These are phyloP conservation scores for Athene cunicularia DNA, from an alignment of 2,113 vertebrate species.

Conservation along the genomic window DNA sequence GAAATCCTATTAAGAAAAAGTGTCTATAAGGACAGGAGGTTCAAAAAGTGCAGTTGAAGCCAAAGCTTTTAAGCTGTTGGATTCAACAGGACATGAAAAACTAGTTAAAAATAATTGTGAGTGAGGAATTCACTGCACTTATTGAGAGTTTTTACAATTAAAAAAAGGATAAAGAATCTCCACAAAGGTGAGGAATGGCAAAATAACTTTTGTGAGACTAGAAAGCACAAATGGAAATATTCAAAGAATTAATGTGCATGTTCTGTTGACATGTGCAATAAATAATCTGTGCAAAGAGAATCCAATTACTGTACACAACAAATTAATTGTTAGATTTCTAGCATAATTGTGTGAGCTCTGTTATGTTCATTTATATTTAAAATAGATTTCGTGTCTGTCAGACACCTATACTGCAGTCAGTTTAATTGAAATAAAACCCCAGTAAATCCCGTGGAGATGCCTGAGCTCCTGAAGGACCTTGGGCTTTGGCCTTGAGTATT, in stretches of 20 bases:
- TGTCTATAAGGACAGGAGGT: not conserved
- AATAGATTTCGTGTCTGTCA: not conserved
- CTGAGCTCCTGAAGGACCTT: not conserved
- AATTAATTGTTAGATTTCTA: not conserved
- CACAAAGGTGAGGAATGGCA: not conserved
- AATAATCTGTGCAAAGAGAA: not conserved
- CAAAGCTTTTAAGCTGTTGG: slow-evolving; percentile 7
- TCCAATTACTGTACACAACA: not conserved
- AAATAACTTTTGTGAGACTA: not conserved
- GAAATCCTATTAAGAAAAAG: slow-evolving; percentile 16
- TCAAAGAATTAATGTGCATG: not conserved
- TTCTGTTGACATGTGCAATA: not conserved
- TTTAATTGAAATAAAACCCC: not conserved
- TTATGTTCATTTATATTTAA: not conserved
- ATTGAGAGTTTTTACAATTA: not conserved
- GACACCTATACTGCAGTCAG: not conserved
- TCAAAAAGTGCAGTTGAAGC: not conserved
- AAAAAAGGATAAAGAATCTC: not conserved
- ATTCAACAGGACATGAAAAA: not conserved
- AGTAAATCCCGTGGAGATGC: not conserved
- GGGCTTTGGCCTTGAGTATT: not conserved
- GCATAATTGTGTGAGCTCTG: not conserved
- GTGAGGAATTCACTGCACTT: not conserved
- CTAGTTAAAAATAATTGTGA: not conserved
- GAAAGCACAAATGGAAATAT: not conserved